Percentiles rank a stretch among this genome's conserved stretches.
Evolutionary conservation across 2,113 vertebrate species (phyloP).

Genomic region (Pteronura brasiliensis): DNA sequence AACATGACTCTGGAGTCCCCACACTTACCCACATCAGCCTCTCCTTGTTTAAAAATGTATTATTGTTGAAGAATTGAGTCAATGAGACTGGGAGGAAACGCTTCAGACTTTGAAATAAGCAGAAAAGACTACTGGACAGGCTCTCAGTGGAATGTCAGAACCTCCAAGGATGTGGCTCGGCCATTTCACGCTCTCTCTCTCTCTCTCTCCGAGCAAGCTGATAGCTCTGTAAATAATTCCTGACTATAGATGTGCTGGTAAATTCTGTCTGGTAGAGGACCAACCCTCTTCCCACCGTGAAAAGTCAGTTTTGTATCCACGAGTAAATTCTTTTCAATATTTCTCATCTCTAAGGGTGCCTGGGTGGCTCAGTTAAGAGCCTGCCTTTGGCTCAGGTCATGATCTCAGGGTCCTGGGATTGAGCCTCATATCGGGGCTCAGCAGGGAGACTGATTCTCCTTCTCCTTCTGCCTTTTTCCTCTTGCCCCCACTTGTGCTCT

Average conservation of each 20-base stretch:
- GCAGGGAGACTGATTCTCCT: too few species aligned
- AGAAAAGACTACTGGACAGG: background rate
- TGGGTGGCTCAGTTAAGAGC: too few species aligned
- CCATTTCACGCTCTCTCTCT: background rate
- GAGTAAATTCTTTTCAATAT: background rate
- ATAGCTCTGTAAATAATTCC: background rate
- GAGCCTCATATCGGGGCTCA: too few species aligned
- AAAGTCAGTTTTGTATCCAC: background rate
- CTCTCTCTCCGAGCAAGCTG: background rate
- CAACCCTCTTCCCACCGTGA: background rate
- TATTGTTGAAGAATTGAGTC: background rate
- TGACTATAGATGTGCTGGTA: background rate
- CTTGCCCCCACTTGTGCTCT: too few species aligned
- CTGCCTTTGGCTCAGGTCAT: too few species aligned
- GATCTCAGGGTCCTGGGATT: too few species aligned
- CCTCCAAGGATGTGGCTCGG: background rate
- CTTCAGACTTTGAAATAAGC: constrained; percentile 17
- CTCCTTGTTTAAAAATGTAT: background rate
- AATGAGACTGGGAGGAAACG: background rate
- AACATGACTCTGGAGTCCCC: background rate
- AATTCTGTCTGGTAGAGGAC: background rate
- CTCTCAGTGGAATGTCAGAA: background rate
- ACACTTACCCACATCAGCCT: background rate
- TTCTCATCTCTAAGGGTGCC: background rate
- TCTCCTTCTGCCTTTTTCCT: too few species aligned